phyloP scores from a whole-genome alignment of 1,140 invertebrate genomes.

The Trichonephila clavipes region DNA sequence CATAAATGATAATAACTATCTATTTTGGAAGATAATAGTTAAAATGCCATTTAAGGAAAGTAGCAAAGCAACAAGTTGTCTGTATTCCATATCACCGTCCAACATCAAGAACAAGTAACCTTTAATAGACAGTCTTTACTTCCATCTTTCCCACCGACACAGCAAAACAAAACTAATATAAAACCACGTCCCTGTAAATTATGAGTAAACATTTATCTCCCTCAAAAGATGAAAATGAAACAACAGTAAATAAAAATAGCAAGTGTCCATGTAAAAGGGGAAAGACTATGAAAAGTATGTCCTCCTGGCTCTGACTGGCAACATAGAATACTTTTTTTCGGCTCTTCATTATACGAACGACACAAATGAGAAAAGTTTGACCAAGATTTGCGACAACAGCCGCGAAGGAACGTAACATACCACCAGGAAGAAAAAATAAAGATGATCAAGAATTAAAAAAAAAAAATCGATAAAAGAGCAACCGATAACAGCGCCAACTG shows the following conservation, averaged over 20 bases:
- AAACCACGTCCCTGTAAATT: background rate
- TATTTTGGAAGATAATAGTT: no score
- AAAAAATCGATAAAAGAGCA: conserved; percentile 21
- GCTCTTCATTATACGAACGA: background rate
- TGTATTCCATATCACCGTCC: no score
- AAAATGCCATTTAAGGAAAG: no score
- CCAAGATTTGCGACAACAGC: background rate
- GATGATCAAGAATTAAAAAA: background rate
- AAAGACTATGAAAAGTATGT: background rate
- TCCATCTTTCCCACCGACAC: no score
- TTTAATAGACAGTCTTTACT: no score
- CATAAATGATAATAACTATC: no score
- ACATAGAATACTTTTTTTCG: background rate
- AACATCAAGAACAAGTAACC: no score
- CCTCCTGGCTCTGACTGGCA: background rate
- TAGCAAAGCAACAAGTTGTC: no score
- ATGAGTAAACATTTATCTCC: background rate
- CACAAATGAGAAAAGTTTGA: conserved; percentile 46
- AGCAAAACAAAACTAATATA: background rate
- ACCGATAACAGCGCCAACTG: conserved; percentile 67
- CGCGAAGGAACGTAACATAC: conserved; percentile 2
- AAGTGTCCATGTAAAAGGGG: background rate
- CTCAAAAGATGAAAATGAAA: background rate
- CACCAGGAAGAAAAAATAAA: background rate
- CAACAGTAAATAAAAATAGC: background rate